These are phyloP conservation scores for Sebastes kiyomatsui DNA, from an alignment of 2,797 vertebrate species.

Conservation along the genomic window DNA sequence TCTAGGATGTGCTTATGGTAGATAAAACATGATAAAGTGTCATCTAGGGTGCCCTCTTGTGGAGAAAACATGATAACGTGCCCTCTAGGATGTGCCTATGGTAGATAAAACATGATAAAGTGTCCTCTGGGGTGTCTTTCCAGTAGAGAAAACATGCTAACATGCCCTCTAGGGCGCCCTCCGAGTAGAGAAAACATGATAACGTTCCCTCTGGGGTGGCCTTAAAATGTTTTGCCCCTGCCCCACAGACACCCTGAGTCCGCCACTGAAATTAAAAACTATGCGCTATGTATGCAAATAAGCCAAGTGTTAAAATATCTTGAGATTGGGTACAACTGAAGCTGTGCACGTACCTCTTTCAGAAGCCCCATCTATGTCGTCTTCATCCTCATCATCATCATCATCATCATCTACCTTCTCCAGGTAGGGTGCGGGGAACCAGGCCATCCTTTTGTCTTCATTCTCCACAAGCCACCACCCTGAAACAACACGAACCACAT, in stretches of 20 bases:
- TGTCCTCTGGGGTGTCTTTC: no score
- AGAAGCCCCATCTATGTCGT: constrained; percentile 19
- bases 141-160: no score
- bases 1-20: no score
- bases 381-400: constrained; percentile 45
- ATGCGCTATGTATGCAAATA: background rate
- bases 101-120: no score
- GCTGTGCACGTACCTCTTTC: constrained; percentile 42
- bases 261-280: background rate
- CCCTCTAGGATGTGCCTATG: no score
- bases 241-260: background rate
- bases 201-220: no score
- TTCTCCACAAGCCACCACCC: constrained; percentile 98
- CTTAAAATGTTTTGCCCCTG: no score
- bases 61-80: no score
- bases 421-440: constrained; percentile 95
- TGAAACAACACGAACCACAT: constrained; percentile 51
- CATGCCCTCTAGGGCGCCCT: no score
- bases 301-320: background rate
- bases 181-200: no score
- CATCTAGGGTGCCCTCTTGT: no score
- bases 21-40: no score
- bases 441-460: constrained; percentile 85
- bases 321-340: background rate
- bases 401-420: constrained; percentile 64